Conservation (phyloP, 2,797 vertebrate genomes). For the Acridotheres tristis region DNA sequence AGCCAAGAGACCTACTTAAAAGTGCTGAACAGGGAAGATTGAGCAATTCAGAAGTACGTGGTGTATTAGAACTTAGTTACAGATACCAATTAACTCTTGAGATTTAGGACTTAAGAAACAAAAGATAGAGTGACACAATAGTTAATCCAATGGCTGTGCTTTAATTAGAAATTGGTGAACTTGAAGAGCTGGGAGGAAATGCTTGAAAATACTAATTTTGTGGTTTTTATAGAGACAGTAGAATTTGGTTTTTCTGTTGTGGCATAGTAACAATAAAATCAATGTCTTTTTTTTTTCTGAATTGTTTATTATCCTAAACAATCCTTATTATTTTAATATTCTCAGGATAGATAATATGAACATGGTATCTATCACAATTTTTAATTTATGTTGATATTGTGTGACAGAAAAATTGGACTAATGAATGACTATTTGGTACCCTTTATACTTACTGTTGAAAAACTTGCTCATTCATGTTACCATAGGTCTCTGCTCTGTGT, state of each 20-base stretch:
- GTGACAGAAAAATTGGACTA: not conserved
- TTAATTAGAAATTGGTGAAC: not conserved
- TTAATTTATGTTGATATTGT: not conserved
- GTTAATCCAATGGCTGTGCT: not conserved
- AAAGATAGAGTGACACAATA: not conserved
- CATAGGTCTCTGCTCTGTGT: not conserved
- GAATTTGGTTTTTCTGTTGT: not conserved
- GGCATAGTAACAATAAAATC: not conserved
- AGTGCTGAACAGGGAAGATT: not conserved
- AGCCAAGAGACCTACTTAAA: conserved; percentile 29
- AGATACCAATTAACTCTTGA: not conserved
- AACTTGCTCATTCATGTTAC: not conserved
- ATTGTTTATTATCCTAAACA: not conserved
- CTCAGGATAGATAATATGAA: not conserved
- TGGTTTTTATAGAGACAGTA: not conserved
- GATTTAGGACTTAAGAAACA: not conserved
- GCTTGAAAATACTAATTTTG: not conserved
- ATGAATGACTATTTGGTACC: not conserved
- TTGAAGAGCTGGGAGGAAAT: not conserved
- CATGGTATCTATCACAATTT: not conserved
- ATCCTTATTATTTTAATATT: not conserved
- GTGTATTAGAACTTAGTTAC: not conserved
- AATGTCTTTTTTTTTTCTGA: not conserved
- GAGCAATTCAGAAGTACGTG: not conserved
- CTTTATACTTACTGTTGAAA: not conserved